Percentiles rank a stretch among this genome's conserved stretches.
Conservation (phyloP, 2,113 vertebrate species). For the Mustela lutreola region DNA sequence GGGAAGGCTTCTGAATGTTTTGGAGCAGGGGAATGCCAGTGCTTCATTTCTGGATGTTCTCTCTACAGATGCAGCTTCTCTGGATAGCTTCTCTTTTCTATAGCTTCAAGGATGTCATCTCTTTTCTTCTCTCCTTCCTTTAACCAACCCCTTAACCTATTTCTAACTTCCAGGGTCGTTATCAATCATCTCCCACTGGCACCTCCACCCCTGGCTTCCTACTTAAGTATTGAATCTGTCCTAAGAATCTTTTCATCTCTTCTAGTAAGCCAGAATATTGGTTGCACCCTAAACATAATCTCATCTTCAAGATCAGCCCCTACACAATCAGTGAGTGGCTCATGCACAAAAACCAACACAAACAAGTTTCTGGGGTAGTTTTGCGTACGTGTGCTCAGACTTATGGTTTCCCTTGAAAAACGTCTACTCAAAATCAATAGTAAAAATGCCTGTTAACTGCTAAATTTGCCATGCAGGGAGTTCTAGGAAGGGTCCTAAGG, state of each 20-base stretch:
- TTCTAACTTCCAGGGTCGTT: constrained; percentile 27
- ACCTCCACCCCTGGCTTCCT: not conserved
- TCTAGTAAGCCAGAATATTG: not conserved
- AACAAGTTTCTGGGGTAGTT: constrained; percentile 32
- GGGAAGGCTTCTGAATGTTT: not conserved
- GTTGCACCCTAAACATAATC: not conserved
- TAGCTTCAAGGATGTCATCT: not conserved
- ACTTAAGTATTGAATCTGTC: not conserved
- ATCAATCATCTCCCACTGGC: not conserved
- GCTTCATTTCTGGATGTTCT: not conserved
- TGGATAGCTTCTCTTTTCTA: not conserved
- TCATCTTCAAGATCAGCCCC: not conserved
- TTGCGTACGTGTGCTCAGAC: constrained; percentile 14
- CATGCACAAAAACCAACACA: constrained; percentile 13
- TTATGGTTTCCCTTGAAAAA: constrained; percentile 31
- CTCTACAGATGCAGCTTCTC: not conserved
- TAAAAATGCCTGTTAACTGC: constrained; percentile 7
- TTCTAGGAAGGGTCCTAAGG: not conserved
- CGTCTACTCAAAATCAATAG: constrained; percentile 26
- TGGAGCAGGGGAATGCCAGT: not conserved
- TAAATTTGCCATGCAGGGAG: not conserved
- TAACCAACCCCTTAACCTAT: not conserved
- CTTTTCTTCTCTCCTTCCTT: constrained; percentile 29
- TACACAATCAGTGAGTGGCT: not conserved
- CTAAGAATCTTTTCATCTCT: constrained; percentile 13